These are phyloP conservation scores for Limnothrissa miodon DNA, from an alignment of 2,113 vertebrate species.

Conservation along the genomic window DNA sequence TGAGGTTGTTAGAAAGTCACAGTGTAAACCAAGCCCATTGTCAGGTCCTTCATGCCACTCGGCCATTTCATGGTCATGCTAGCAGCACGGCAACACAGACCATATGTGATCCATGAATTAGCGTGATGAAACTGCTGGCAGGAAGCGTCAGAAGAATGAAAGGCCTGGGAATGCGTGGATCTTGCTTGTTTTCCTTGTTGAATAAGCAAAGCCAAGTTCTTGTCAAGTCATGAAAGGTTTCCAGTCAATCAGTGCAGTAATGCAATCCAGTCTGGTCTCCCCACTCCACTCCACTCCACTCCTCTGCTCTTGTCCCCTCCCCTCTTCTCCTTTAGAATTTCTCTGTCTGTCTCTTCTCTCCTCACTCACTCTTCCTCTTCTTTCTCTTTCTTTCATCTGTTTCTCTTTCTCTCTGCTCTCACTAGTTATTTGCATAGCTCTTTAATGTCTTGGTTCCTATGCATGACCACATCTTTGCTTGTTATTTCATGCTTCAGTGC, in stretches of 20 bases:
- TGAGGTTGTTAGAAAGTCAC: not conserved
- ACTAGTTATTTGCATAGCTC: not conserved
- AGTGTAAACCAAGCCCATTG: slow-evolving; percentile 6
- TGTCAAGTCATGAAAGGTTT: slow-evolving; percentile 65
- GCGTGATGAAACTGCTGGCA: slow-evolving; percentile 69
- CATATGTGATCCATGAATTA: slow-evolving; percentile 64
- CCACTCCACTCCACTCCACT: not conserved
- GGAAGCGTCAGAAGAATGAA: slow-evolving; percentile 54
- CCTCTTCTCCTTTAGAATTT: slow-evolving; percentile 3
- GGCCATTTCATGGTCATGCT: slow-evolving; percentile 47
- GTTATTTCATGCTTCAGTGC: not conserved
- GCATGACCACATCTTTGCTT: not conserved
- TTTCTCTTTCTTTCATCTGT: not conserved
- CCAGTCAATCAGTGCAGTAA: slow-evolving; percentile 68
- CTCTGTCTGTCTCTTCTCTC: slow-evolving; percentile 12
- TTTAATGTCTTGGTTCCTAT: not conserved
- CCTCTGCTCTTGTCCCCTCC: not conserved
- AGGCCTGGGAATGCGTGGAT: slow-evolving; percentile 58
- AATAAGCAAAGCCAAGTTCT: slow-evolving; percentile 59
- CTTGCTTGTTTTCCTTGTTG: slow-evolving; percentile 68
- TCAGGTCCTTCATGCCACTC: slow-evolving; percentile 45
- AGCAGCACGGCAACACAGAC: slow-evolving; percentile 59
- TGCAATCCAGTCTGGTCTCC: slow-evolving; percentile 57
- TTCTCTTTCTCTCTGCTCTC: too few relatives aligned
- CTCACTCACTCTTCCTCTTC: slow-evolving; percentile 25